phyloP scores from a whole-genome alignment of 2,113 vertebrate species.

The Bubo bubo region DNA sequence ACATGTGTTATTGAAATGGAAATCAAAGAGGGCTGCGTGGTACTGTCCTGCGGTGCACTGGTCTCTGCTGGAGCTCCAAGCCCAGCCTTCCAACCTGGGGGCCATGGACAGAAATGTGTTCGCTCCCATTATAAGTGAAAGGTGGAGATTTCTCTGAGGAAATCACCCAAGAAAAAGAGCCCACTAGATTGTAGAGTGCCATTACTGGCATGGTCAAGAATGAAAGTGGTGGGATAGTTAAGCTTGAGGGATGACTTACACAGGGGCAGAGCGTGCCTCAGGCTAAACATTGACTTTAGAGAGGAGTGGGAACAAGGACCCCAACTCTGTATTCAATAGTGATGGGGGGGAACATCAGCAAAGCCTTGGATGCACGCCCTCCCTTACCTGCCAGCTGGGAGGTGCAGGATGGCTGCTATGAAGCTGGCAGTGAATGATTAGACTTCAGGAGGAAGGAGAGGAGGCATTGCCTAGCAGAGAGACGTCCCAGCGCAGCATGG shows the following conservation, averaged over 20 bases:
- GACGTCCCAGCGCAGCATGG: not conserved
- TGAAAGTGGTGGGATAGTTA: not conserved
- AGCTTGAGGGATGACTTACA: not conserved
- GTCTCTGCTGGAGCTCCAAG: not conserved
- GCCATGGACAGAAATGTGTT: fast-evolving
- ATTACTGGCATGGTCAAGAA: not conserved
- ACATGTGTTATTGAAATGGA: not conserved
- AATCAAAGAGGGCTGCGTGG: not conserved
- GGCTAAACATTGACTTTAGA: not conserved
- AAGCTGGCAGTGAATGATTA: not conserved
- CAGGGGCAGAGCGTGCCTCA: fast-evolving
- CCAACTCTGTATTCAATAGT: too few species aligned
- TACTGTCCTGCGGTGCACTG: not conserved
- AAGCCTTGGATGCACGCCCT: not conserved
- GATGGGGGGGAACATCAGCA: not conserved
- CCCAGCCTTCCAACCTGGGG: not conserved
- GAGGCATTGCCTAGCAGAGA: not conserved
- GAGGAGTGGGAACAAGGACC: not conserved
- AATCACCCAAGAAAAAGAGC: not conserved
- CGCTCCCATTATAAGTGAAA: not conserved
- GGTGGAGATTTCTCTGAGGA: not conserved
- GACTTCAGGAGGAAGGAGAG: not conserved
- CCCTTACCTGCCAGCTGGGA: not conserved
- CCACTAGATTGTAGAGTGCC: fast-evolving
- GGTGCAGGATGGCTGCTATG: not conserved